Evolutionary conservation across 2,113 vertebrate genomes (phyloP), one percentile per base, ranked within the genome.

Genomic region (Sclerurus mexicanus): DNA sequence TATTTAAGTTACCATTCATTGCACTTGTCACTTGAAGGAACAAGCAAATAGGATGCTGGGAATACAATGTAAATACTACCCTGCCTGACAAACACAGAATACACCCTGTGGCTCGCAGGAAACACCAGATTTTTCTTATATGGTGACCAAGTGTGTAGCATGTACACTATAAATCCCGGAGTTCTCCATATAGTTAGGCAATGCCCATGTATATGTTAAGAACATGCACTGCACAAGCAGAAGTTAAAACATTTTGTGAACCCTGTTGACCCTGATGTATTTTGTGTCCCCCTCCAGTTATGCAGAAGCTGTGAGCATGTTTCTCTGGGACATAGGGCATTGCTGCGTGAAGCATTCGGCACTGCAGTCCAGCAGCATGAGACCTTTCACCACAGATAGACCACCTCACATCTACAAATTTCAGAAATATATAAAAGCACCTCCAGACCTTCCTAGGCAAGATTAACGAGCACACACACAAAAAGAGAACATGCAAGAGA

Each of bases 71-170:
- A 33, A 22, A 59, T 64, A 31, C 53, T 47, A 3, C 31, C 22
- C 18, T 50, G 62, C 46, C 21, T 10, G 21, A 18, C 2, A 0
- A 27, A 18, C 23, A 14, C 15, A 25, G 44, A 69, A 37, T 47
- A 64, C 63, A 52, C 35, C 44, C 44, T 13, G 15, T 14, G 15
- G 55, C 55, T 87, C 58, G 27, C 72, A 31, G 86, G 49, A 74
- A 63, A 23, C 7, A 2, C 60, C 17, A 23, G 19, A n/a, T n/a
- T n/a, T n/a, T n/a, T n/a, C n/a, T n/a, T 0, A 0, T 28, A n/a
- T 2, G 0, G 50, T 42, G n/a, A 47, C 30, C 25, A 3, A 7
- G 12, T 19, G 2, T 58, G 39, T 35, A 47, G 23, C 7, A 4
- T 3, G 25, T 46, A 17, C 53, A 27, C 30, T 4, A 0, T 14